Percentiles rank a stretch among this genome's conserved stretches.
Conservation (phyloP, 1,140 invertebrate species). For the Chrysoperla carnea region DNA sequence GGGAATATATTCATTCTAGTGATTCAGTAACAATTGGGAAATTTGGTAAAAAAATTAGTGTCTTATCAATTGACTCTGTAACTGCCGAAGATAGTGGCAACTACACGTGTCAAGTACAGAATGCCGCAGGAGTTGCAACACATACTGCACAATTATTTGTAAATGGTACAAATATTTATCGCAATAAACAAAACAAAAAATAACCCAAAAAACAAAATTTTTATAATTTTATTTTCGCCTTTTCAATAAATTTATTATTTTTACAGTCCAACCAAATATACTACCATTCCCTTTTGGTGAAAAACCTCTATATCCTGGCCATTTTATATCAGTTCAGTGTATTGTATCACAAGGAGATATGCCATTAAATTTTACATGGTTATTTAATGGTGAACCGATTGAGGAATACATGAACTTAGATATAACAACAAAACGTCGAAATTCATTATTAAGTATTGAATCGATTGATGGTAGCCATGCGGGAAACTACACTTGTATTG, state of each 20-base stretch:
- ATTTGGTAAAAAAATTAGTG: constrained; percentile 46
- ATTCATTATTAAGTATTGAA: constrained; percentile 45
- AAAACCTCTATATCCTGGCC: constrained; percentile 51
- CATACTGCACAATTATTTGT: constrained; percentile 47
- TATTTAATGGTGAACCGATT: constrained; percentile 40
- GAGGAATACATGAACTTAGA: constrained; percentile 25
- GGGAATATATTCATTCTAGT: constrained; percentile 11
- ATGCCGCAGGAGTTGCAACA: constrained; percentile 43
- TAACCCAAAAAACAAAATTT: not conserved
- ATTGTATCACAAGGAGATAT: constrained; percentile 54
- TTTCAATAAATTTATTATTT: not conserved
- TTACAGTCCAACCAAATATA: constrained; percentile 42
- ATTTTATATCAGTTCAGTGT: constrained; percentile 59
- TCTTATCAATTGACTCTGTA: constrained; percentile 58
- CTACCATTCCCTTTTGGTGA: constrained; percentile 40
- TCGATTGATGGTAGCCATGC: constrained; percentile 37
- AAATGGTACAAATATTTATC: constrained; percentile 32
- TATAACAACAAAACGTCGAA: constrained; percentile 38
- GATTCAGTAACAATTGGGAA: constrained; percentile 19
- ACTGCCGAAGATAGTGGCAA: constrained; percentile 56
- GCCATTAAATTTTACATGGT: constrained; percentile 53
- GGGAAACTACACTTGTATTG: constrained; percentile 48
- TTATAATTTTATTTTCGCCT: not conserved
- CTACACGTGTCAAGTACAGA: constrained; percentile 61
- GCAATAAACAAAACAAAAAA: not conserved